Evolutionary conservation across 92 coral and sea anemone genomes (phyloP).

Genomic region (Diadumene lineata): DNA sequence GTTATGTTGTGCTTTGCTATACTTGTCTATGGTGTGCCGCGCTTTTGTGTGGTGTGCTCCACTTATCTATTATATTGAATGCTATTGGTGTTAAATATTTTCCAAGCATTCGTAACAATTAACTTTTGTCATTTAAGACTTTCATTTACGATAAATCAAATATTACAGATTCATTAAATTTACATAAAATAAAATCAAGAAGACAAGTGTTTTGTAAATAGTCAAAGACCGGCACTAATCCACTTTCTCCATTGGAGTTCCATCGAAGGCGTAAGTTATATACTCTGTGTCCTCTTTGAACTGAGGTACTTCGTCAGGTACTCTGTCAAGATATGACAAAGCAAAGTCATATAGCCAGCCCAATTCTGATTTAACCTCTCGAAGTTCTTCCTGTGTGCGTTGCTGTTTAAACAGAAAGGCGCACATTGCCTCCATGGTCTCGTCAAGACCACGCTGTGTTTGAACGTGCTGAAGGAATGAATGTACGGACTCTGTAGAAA

Average conservation of each 20-base stretch:
- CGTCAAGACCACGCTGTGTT: neutral
- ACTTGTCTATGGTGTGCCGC: neutral
- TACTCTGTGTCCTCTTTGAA: neutral
- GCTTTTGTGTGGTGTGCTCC: neutral
- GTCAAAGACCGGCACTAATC: neutral
- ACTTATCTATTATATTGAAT: too few relatives aligned
- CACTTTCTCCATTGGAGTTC: neutral
- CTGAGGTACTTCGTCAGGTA: neutral
- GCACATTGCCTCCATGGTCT: neutral
- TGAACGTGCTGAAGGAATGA: neutral
- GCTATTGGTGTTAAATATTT: too few relatives aligned
- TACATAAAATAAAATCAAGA: neutral
- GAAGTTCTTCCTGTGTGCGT: neutral
- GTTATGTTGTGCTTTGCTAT: neutral
- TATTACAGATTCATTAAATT: neutral
- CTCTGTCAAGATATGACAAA: neutral
- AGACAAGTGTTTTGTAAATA: neutral
- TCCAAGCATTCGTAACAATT: too few relatives aligned
- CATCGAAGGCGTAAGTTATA: neutral
- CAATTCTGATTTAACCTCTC: neutral
- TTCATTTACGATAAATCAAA: neutral
- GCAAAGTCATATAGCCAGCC: neutral
- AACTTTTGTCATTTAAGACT: neutral
- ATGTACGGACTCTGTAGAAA: too few relatives aligned
- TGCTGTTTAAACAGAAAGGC: neutral